These are phyloP conservation scores for Mnemiopsis leidyi DNA, from an alignment of 37 sponge, comb jelly and placozoan genomes.

Conservation along the genomic window DNA sequence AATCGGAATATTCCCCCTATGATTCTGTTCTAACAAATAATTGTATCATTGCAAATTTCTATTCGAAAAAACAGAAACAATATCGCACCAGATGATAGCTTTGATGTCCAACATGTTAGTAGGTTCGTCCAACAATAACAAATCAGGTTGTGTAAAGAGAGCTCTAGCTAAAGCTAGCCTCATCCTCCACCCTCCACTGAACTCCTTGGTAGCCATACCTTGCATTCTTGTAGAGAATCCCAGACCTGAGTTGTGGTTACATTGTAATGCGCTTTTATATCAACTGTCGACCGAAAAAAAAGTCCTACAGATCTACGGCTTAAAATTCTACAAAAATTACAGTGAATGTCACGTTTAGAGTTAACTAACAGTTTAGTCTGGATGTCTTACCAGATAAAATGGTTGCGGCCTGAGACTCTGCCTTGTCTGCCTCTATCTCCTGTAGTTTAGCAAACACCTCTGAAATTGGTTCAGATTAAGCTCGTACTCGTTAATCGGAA, in stretches of 20 bases:
- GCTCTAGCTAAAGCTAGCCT: slow-evolving; percentile 84
- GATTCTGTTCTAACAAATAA: too few relatives aligned
- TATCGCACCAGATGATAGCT: slow-evolving; percentile 76
- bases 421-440: slow-evolving; percentile 87
- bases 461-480: background rate
- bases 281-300: too few relatives aligned
- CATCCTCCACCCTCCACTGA: slow-evolving; percentile 95
- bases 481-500: too few relatives aligned
- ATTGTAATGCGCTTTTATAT: too few relatives aligned
- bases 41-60: too few relatives aligned
- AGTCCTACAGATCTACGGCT: too few relatives aligned
- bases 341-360: background rate
- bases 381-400: slow-evolving; percentile 40
- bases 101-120: slow-evolving; percentile 95
- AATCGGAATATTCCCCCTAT: too few relatives aligned
- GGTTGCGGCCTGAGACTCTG: slow-evolving; percentile 65
- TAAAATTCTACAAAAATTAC: too few relatives aligned
- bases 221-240: slow-evolving; percentile 81
- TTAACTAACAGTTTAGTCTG: too few relatives aligned
- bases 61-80: too few relatives aligned
- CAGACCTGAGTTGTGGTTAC: too few relatives aligned
- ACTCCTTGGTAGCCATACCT: slow-evolving; percentile 73
- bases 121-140: slow-evolving; percentile 74
- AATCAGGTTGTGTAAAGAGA: slow-evolving; percentile 73
- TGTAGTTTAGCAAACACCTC: slow-evolving; percentile 76